Conservation (phyloP, 2,113 vertebrate species). For the Orycteropus afer region DNA sequence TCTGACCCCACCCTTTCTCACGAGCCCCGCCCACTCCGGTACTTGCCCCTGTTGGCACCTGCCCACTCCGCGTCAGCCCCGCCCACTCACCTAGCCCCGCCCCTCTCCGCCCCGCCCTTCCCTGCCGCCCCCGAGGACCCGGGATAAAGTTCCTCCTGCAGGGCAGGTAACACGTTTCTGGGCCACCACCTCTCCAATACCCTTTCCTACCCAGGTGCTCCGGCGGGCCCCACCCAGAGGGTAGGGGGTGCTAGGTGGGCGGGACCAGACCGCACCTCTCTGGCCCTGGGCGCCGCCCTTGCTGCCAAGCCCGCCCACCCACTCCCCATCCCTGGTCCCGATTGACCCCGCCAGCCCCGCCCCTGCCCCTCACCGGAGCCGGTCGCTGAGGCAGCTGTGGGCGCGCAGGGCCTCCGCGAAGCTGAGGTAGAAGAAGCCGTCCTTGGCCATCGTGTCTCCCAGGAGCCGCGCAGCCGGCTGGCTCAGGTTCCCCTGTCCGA, state of each 20-base stretch:
- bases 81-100: background rate
- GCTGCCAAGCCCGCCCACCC: background rate
- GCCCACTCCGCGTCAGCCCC: background rate
- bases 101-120: too few species aligned
- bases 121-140: fast-evolving
- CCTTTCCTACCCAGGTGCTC: background rate
- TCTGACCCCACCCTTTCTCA: background rate
- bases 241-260: fast-evolving
- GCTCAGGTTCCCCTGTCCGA: constrained; percentile 77
- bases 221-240: background rate
- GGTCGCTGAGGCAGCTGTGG: constrained; percentile 74
- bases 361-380: constrained; percentile 47
- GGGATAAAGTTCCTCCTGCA: too few species aligned
- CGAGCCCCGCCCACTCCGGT: background rate
- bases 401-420: constrained; percentile 70
- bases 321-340: fast-evolving
- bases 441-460: constrained; percentile 75
- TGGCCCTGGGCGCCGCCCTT: too few species aligned
- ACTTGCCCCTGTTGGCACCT: too few species aligned
- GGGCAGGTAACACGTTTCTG: too few species aligned
- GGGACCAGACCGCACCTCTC: background rate
- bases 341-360: background rate
- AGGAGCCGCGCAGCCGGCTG: constrained; percentile 67
- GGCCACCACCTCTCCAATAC: background rate
- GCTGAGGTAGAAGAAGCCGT: constrained; percentile 76